Conservation (phyloP, 2,797 vertebrate genomes). For the Tokudaia tokunoshimensis region DNA sequence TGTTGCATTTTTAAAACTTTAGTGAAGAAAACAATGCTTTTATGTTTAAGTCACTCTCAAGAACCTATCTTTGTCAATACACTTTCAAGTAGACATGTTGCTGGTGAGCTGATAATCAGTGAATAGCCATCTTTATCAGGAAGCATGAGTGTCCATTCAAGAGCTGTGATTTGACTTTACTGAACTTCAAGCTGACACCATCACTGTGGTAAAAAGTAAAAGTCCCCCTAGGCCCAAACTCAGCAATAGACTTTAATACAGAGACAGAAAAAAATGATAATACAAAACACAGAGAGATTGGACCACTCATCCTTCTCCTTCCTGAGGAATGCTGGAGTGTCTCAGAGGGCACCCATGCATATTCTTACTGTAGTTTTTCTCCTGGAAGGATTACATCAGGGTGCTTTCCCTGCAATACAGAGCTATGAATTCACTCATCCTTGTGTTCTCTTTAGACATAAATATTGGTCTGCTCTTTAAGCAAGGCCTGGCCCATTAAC, state of each 20-base stretch:
- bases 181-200: constrained; percentile 18
- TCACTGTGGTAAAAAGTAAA: constrained; percentile 12
- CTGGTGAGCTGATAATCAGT: constrained; percentile 24
- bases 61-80: constrained; percentile 44
- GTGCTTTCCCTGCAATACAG: neutral
- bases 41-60: neutral
- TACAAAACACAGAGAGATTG: constrained; percentile 1
- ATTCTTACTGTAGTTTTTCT: constrained; percentile 4
- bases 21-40: constrained; percentile 13
- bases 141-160: neutral
- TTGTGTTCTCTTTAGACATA: constrained; percentile 43
- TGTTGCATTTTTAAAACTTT: constrained; percentile 32
- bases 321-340: neutral
- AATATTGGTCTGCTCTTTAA: constrained; percentile 46
- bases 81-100: neutral
- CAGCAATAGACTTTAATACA: neutral
- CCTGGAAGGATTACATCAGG: constrained; percentile 29
- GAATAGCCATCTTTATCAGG: constrained; percentile 1
- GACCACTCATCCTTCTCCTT: neutral
- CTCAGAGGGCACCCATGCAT: neutral
- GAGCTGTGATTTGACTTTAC: neutral
- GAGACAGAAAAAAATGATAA: neutral
- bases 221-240: neutral
- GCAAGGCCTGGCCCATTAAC: constrained; percentile 2
- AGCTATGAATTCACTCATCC: constrained; percentile 32